These are phyloP conservation scores for Monochamus saltuarius DNA, from an alignment of 1,140 invertebrate genomes.

Conservation along the genomic window DNA sequence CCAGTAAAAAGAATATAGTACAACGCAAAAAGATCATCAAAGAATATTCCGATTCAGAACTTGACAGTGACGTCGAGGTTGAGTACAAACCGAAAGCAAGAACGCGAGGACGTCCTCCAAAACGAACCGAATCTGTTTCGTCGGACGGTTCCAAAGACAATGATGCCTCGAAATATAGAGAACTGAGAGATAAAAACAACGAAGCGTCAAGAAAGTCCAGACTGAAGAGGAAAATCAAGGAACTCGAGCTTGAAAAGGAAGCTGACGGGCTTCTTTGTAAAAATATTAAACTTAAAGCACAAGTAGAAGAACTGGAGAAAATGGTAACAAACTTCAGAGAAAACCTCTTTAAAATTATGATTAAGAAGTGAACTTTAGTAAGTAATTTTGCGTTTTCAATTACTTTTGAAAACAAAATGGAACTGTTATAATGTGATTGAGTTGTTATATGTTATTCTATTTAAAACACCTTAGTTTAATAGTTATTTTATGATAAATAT, in stretches of 20 bases:
- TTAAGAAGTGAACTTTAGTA: conserved; percentile 38
- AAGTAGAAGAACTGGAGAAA: conserved; percentile 48
- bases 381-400: neutral
- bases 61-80: conserved; percentile 12
- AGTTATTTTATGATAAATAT: neutral
- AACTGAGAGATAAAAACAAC: conserved; percentile 73
- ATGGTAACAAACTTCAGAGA: conserved; percentile 45
- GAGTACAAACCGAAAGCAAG: conserved; percentile 19
- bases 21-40: conserved; percentile 5
- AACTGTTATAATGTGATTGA: neutral
- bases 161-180: conserved; percentile 57
- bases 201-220: conserved; percentile 72
- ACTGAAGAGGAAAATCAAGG: conserved; percentile 70
- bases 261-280: conserved; percentile 35
- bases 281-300: conserved; percentile 46
- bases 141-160: conserved; percentile 47
- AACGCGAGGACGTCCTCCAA: conserved; percentile 42
- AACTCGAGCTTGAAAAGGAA: conserved; percentile 49
- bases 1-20: conserved; percentile 16
- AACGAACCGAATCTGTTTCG: conserved; percentile 36
- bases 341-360: conserved; percentile 48
- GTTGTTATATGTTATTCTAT: neutral
- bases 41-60: conserved; percentile 25
- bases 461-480: neutral
- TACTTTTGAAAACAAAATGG: too few relatives aligned